Base-by-base conservation (phyloP, 2,797 vertebrate species). In the Lagocephalus sceleratus region DNA sequence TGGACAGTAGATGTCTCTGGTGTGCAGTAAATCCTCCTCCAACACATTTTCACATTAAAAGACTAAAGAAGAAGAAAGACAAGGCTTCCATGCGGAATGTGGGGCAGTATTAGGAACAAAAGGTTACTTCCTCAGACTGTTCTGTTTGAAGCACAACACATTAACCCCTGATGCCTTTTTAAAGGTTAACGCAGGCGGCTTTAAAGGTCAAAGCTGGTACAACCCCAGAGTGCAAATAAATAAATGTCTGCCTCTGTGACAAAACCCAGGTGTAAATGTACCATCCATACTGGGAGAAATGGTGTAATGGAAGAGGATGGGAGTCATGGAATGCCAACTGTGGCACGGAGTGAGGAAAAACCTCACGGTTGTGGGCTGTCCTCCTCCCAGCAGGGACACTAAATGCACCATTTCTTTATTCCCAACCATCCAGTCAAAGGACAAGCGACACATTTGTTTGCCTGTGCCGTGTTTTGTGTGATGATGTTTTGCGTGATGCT, bases 341-440 rank as follows among this genome's bases (percentile, higher is more conserved):
- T 62, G 53, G 68, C 69, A 66, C 43, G 55, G 51, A 72, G 63
- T 47, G 61, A 71, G 71, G 80, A 70, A 81, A 79, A 87, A 83
- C 87, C 80, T 69, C 61, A 3, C 20, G 67, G 64, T 87, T 89
- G 89, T 88, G 79, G 87, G 43, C 68, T 66, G 80, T 86, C 81
- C 79, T 69, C 71, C 66, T 78, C 76, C 81, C 78, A 81, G 83
- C 73, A 80, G 80, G 67, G 57, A 67, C 78, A 73, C 64, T 80
- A 72, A 87, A 86, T 66, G 80, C 77, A 73, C 83, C 81, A 79
- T 85, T 71, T 75, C 51, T 66, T 63, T 81, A 76, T 82, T 75
- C 71, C 68, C 85, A 83, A 88, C 87, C 76, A 88, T 67, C 83
- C 80, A 84, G 84, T 90, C 84, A 85, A 73, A 77, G 78, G 79